Conservation (phyloP, 2,797 vertebrate genomes). For the Chelidonichthys spinosus region DNA sequence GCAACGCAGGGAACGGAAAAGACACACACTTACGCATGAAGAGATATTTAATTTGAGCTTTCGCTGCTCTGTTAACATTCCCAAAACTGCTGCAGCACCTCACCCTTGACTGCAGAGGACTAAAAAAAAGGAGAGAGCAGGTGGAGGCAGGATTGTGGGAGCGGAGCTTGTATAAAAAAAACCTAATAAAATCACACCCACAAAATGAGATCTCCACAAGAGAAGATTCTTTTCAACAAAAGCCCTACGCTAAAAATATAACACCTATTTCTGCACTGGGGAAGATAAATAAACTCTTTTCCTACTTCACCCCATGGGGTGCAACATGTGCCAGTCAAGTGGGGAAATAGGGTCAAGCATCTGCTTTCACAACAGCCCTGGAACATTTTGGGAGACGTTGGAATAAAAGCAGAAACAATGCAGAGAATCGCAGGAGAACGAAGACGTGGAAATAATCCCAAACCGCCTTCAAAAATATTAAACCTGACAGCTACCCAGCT, state of each 20-base stretch:
- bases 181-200: constrained; percentile 46
- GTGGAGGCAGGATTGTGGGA: constrained; percentile 20
- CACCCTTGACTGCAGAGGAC: constrained; percentile 26
- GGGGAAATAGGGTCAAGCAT: constrained; percentile 50
- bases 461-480: neutral
- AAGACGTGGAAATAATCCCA: neutral
- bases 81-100: constrained; percentile 36
- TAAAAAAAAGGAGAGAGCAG: constrained; percentile 16
- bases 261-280: constrained; percentile 29
- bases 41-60: constrained; percentile 39
- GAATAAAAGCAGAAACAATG: constrained; percentile 2
- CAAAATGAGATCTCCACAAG: constrained; percentile 39
- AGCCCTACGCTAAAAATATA: constrained; percentile 51
- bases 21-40: constrained; percentile 21
- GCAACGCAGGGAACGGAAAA: constrained; percentile 34
- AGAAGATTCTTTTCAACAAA: constrained; percentile 33
- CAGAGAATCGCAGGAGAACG: constrained; percentile 8
- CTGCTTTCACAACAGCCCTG: constrained; percentile 11
- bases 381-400: constrained; percentile 13
- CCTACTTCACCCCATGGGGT: constrained; percentile 35
- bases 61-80: constrained; percentile 22
- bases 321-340: constrained; percentile 51
- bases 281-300: constrained; percentile 47
- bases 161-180: constrained; percentile 20
- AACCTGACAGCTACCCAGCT: neutral